phyloP scores from a whole-genome alignment of 2,888 invertebrate species.

The Athetis lepigone region DNA sequence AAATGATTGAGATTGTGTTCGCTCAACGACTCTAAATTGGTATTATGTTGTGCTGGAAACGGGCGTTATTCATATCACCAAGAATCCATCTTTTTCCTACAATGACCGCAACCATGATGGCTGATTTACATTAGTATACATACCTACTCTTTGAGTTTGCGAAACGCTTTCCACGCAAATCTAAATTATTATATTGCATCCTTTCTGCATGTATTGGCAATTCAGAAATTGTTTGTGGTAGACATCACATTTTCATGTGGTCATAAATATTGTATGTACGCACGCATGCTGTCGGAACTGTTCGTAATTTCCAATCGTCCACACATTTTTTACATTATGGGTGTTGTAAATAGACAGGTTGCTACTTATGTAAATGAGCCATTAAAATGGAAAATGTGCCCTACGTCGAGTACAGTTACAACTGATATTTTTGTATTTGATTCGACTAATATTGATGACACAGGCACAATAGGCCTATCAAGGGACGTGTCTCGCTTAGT shows the following conservation, averaged over 20 bases:
- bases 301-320: not conserved
- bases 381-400: constrained; percentile 17
- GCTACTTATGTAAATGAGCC: constrained; percentile 43
- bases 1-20: constrained; percentile 8
- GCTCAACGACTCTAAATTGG: constrained; percentile 40
- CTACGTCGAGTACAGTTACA: not conserved
- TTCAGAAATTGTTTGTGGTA: constrained; percentile 19
- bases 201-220: constrained; percentile 34
- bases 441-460: constrained; percentile 20
- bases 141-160: not conserved
- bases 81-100: constrained; percentile 10
- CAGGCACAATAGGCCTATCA: constrained; percentile 36
- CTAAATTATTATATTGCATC: not conserved
- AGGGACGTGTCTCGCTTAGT: constrained; percentile 55
- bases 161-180: not conserved
- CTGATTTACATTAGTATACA: constrained; percentile 43
- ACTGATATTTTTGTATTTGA: constrained; percentile 2
- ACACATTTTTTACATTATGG: not conserved
- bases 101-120: constrained; percentile 11
- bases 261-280: constrained; percentile 17
- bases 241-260: constrained; percentile 1
- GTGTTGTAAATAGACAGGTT: not conserved
- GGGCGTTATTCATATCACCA: constrained; percentile 3
- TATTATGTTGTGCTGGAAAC: constrained; percentile 15
- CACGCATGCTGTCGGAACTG: constrained; percentile 21